Conservation (phyloP, 2,113 vertebrate species). For the Tragelaphus buxtoni region DNA sequence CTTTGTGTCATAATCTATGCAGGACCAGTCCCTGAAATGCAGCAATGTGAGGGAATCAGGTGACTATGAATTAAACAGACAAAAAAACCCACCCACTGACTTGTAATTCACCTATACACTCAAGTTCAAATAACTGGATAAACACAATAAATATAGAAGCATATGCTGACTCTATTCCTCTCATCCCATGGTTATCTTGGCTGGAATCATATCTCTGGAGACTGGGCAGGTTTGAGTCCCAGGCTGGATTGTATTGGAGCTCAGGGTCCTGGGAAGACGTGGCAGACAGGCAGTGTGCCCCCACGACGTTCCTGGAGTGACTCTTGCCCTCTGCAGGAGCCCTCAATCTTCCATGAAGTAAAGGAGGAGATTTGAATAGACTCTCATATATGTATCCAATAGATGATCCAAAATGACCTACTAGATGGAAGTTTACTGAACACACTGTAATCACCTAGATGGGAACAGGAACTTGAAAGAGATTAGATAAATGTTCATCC, state of each 20-base stretch:
- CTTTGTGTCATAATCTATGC: background rate
- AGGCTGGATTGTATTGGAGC: background rate
- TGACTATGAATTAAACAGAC: background rate
- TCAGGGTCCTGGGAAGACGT: background rate
- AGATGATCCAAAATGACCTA: background rate
- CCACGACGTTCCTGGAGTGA: background rate
- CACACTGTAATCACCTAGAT: background rate
- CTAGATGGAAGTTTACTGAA: background rate
- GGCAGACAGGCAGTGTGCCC: background rate
- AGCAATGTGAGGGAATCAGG: background rate
- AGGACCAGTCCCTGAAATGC: background rate
- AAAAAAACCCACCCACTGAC: background rate
- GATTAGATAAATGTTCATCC: background rate
- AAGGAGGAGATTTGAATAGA: background rate
- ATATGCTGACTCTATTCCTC: background rate
- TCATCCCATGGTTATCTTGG: background rate
- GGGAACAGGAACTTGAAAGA: background rate
- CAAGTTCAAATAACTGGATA: background rate
- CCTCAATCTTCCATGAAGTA: too few species aligned
- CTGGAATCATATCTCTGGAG: background rate
- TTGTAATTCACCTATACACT: background rate
- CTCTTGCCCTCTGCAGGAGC: background rate
- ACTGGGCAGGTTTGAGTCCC: background rate
- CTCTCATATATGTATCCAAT: background rate
- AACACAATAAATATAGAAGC: background rate